Evolutionary conservation across 2,113 vertebrate species (phyloP).

Genomic region (Ammospiza caudacuta): DNA sequence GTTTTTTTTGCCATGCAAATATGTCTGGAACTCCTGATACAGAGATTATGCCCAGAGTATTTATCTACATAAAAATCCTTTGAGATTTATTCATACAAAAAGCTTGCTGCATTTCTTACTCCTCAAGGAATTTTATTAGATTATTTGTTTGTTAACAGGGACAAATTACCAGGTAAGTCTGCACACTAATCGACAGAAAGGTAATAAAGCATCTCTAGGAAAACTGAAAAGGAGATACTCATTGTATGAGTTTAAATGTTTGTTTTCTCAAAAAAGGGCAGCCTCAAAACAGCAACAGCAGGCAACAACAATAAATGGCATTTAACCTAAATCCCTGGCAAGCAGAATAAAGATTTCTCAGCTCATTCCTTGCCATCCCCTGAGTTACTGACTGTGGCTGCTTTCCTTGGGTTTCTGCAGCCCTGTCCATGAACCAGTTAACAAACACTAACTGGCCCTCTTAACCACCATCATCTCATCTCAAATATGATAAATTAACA

Average conservation of each 20-base stretch:
- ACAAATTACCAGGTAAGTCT: neutral
- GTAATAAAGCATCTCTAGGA: neutral
- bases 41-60: neutral
- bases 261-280: neutral
- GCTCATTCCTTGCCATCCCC: neutral
- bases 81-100: neutral
- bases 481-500: neutral
- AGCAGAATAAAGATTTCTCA: neutral
- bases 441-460: accelerated
- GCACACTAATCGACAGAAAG: neutral
- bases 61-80: neutral
- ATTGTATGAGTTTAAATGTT: neutral
- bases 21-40: neutral
- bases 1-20: neutral
- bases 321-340: neutral
- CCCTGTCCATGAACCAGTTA: neutral
- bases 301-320: neutral
- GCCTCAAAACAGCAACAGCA: neutral
- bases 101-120: neutral
- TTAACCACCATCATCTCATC: neutral
- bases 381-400: neutral
- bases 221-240: neutral
- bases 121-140: neutral
- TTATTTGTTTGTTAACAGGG: neutral
- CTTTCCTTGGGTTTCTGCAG: neutral